Base-by-base conservation (phyloP, 2,113 vertebrate species). In the Gnathonemus echidnorhynchus region DNA sequence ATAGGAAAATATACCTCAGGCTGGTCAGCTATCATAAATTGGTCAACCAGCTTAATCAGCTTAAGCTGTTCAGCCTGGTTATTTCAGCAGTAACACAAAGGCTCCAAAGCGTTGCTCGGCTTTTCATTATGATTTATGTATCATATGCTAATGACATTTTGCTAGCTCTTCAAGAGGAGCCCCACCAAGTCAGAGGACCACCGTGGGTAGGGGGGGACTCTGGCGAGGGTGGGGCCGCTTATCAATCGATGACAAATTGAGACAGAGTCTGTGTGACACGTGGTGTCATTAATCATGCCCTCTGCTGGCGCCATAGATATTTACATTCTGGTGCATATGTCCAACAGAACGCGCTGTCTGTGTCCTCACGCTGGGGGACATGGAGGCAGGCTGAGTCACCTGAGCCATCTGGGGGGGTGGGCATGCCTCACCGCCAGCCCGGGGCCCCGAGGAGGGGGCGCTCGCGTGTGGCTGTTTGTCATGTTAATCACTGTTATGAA, bases 321-420 rank as follows among this genome's bases (percentile, higher is more conserved):
- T 93, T 93, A 92, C 92, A 92, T 93, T 91, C 88, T 89, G 89
- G 56, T 93, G 88, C 91, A 93, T 92, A 91, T 93, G 93, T 93
- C 91, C 91, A 90, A 90, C 89, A 87, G 90, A 85, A 91, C 90
- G 86, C 80, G 70, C 89, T 62, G 66, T 66, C 80, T 17, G 49
- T 89, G 85, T 89, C 85, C 84, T 91, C 88, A 88, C 87, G 15
- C 42, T 50, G 42, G 35, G 39, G 84, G 53, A 58, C 13, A 83
- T 39, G 66, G 39, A 89, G 90, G 86, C 88, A 88, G 90, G 58
- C 87, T 85, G 87, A 88, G 62, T 91, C 90, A 91, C 92, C 91
- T 91, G 91, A 89, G 89, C 92, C 92, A 93, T 91, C 91, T 93
- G 92, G 92, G 91, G 91, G 88, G 88, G 56, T 9, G 7, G 87